A percentile compares a stretch with the other conserved stretches of the same genome.
Evolutionary conservation across 2,113 vertebrate genomes (phyloP).

Genomic region (Colius striatus): DNA sequence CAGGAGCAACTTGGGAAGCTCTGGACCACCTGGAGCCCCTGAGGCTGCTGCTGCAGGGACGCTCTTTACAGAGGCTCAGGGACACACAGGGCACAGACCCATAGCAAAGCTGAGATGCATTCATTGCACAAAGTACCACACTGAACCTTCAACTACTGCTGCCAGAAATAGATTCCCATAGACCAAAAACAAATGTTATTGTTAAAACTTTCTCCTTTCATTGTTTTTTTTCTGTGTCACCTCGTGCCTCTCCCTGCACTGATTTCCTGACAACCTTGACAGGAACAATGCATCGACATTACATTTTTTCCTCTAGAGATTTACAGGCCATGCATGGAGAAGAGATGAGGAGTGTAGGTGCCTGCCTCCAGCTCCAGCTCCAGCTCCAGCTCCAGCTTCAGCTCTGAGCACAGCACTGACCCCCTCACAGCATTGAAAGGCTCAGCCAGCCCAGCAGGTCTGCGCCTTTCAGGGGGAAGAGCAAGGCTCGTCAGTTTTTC

Average conservation of each 20-base stretch:
- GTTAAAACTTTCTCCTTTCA: constrained; percentile 37
- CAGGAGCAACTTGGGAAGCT: not conserved
- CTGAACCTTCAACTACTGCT: not conserved
- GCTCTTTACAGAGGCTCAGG: not conserved
- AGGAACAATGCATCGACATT: not conserved
- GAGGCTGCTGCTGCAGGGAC: not conserved
- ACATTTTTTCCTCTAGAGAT: constrained; percentile 45
- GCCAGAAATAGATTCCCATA: not conserved
- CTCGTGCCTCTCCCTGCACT: not conserved
- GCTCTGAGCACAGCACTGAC: not conserved
- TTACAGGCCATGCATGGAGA: rapidly evolving
- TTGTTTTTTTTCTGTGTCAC: constrained; percentile 5
- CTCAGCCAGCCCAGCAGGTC: not conserved
- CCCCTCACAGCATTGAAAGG: not conserved
- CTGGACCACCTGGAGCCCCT: not conserved
- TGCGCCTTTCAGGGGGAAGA: not conserved
- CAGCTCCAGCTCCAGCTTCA: too few species aligned
- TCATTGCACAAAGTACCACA: not conserved
- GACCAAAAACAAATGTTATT: not conserved
- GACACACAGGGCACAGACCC: not conserved
- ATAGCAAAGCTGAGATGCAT: not conserved
- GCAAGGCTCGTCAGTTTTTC: not conserved
- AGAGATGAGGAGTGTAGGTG: rapidly evolving
- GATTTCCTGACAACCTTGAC: constrained; percentile 43
- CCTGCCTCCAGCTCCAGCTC: not conserved